Conservation (phyloP, 2,113 vertebrate genomes). For the Syngnathoides biaculeatus region DNA sequence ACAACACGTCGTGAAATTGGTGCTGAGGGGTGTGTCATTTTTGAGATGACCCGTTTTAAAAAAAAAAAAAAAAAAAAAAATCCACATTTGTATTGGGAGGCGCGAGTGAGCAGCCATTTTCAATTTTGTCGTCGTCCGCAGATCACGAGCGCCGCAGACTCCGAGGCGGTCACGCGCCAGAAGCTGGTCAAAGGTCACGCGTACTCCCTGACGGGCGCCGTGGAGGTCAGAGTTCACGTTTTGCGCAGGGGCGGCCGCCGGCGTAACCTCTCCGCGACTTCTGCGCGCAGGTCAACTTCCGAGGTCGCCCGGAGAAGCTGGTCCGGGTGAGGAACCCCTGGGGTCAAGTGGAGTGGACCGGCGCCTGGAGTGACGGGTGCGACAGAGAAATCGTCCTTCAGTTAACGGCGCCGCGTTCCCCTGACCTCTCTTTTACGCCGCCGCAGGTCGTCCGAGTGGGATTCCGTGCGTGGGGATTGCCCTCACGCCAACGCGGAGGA, state of each 20-base stretch:
- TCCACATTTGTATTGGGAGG: too few relatives aligned
- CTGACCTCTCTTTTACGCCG: neutral
- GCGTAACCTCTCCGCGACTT: neutral
- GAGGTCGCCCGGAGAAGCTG: constrained; percentile 81
- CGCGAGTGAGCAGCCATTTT: too few relatives aligned
- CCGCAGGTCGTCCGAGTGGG: constrained; percentile 84
- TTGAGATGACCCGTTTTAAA: too few relatives aligned
- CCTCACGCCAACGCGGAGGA: constrained; percentile 80
- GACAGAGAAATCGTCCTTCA: too few relatives aligned
- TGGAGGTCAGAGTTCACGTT: constrained; percentile 72
- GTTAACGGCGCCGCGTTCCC: too few relatives aligned
- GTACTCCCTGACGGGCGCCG: constrained; percentile 86
- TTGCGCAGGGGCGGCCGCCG: too few relatives aligned
- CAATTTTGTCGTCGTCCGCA: constrained; percentile 40
- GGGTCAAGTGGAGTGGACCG: constrained; percentile 97
- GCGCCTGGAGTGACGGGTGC: constrained; percentile 91
- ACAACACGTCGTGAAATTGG: too few relatives aligned
- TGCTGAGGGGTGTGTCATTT: too few relatives aligned
- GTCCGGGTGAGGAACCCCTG: constrained; percentile 91
- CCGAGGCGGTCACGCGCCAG: constrained; percentile 86
- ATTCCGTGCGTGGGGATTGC: constrained; percentile 73
- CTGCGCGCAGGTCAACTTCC: constrained; percentile 78
- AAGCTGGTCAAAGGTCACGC: constrained; percentile 96
- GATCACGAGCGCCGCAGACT: constrained; percentile 88
- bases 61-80: too few relatives aligned